Conservation (phyloP, 2,113 vertebrate genomes). For the Ginglymostoma cirratum region DNA sequence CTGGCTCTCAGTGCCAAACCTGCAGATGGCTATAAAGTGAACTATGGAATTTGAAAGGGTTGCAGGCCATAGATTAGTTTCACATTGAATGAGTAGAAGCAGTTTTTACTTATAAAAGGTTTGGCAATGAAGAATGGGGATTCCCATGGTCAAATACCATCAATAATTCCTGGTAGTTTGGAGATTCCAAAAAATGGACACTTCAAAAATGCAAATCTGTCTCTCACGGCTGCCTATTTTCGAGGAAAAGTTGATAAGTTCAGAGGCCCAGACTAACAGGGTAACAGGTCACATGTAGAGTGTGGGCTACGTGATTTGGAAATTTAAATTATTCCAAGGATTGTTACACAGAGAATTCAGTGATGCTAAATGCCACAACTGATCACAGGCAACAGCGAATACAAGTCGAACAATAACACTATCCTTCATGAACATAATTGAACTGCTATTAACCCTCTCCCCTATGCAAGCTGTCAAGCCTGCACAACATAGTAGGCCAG, state of each 20-base stretch:
- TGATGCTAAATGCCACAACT: too few species aligned
- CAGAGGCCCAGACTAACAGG: background rate
- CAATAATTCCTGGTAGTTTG: background rate
- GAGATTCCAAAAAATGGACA: background rate
- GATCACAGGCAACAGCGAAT: too few species aligned
- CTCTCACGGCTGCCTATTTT: background rate
- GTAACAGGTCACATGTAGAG: background rate
- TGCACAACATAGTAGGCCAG: too few species aligned
- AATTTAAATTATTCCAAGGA: too few species aligned
- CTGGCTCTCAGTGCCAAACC: background rate
- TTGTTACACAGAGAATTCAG: too few species aligned
- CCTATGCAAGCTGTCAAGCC: too few species aligned
- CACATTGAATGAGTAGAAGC: background rate
- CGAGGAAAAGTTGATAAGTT: background rate
- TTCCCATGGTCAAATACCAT: background rate
- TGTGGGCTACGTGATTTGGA: background rate
- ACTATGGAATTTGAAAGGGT: background rate
- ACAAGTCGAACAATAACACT: too few species aligned
- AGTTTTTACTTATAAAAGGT: background rate
- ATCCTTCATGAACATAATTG: too few species aligned
- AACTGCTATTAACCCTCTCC: too few species aligned
- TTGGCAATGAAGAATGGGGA: background rate
- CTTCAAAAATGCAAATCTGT: background rate
- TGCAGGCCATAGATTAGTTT: background rate
- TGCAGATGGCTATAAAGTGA: background rate